Evolutionary conservation across 1,140 invertebrate genomes (phyloP).

Genomic region (Contarinia nasturtii): DNA sequence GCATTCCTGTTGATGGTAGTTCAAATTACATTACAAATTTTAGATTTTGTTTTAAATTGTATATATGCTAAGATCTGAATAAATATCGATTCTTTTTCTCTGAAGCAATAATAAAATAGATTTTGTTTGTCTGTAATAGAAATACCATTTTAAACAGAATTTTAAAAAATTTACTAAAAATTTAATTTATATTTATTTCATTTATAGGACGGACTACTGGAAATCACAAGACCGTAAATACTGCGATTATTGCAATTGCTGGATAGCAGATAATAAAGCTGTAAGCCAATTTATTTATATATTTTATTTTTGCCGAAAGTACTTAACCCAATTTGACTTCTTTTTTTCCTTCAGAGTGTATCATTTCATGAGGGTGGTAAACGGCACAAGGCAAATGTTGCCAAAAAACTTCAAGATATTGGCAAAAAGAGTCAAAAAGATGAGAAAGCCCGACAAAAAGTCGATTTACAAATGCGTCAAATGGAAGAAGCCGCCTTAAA

Average conservation of each 20-base stretch:
- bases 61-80: no score
- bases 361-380: constrained; percentile 91
- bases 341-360: constrained; percentile 46
- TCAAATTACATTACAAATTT: no score
- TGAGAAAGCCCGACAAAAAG: constrained; percentile 52
- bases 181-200: neutral
- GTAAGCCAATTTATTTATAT: constrained; percentile 31
- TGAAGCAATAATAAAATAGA: no score
- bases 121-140: no score
- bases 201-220: constrained; percentile 85
- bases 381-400: constrained; percentile 84
- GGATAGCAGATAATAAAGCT: constrained; percentile 93
- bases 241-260: constrained; percentile 96
- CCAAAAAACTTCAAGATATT: constrained; percentile 68
- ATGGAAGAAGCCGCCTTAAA: constrained; percentile 78
- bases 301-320: neutral
- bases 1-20: no score
- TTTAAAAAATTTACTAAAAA: no score
- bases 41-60: no score
- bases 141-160: no score
- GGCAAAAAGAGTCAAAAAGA: constrained; percentile 64
- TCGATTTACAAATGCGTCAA: constrained; percentile 61
- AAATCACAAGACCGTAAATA: constrained; percentile 88
- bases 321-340: neutral
- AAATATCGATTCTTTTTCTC: no score